phyloP scores from a whole-genome alignment of 1,140 invertebrate genomes.

The Lerema accius region DNA sequence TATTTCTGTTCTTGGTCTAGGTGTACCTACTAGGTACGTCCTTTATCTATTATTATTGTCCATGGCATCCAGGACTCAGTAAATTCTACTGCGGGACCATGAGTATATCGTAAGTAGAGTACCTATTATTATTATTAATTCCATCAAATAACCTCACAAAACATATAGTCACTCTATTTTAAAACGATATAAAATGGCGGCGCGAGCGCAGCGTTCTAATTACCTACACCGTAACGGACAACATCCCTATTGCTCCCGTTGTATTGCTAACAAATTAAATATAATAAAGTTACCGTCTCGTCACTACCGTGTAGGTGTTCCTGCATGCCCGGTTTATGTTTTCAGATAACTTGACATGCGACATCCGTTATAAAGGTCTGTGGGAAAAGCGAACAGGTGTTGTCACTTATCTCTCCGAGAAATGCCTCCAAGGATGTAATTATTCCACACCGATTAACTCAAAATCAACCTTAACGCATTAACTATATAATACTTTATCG shows the following conservation, averaged over 20 bases:
- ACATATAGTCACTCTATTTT: too few relatives aligned
- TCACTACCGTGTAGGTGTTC: conserved; percentile 46
- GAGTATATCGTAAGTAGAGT: too few relatives aligned
- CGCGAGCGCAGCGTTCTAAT: conserved; percentile 1
- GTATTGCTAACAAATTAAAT: conserved; percentile 33
- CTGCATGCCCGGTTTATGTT: conserved; percentile 47
- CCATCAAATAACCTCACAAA: too few relatives aligned
- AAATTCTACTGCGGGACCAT: too few relatives aligned
- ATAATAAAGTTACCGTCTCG: conserved; percentile 44
- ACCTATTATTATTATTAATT: too few relatives aligned
- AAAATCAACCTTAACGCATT: conserved; percentile 26
- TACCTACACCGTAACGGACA: conserved; percentile 2
- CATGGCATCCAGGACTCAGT: too few relatives aligned
- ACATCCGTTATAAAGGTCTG: conserved; percentile 59
- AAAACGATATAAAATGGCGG: too few relatives aligned
- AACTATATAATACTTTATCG: conserved; percentile 14
- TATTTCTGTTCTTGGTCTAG: too few relatives aligned
- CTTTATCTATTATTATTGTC: too few relatives aligned
- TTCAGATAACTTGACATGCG: conserved; percentile 64
- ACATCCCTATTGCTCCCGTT: conserved; percentile 5
- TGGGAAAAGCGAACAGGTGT: conserved; percentile 76
- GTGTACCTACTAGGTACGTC: too few relatives aligned
- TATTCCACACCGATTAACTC: conserved; percentile 27
- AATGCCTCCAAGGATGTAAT: conserved; percentile 50
- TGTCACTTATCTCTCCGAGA: conserved; percentile 62